Evolutionary conservation across 2,888 invertebrate genomes (phyloP).

Genomic region (Nezara viridula): DNA sequence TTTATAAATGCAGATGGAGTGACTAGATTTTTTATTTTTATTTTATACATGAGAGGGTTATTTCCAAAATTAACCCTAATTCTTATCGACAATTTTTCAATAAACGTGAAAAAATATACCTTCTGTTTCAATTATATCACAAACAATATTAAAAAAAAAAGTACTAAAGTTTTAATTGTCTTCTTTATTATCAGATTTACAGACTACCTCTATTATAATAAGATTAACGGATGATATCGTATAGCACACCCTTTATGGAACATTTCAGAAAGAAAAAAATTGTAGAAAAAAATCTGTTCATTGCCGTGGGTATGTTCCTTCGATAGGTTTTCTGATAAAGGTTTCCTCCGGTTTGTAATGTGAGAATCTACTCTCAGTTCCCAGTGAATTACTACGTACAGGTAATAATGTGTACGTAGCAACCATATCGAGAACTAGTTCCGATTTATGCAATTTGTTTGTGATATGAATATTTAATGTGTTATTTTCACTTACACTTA

Average conservation of each 20-base stretch:
- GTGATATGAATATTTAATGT: neutral
- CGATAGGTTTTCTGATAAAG: neutral
- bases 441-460: neutral
- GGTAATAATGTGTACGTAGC: neutral
- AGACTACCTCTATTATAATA: no score
- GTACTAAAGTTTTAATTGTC: no score
- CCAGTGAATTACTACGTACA: neutral
- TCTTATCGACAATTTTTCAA: no score
- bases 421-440: neutral
- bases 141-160: no score
- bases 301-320: neutral
- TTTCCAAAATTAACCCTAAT: no score
- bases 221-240: slow-evolving; percentile 7
- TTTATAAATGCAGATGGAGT: no score
- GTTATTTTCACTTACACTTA: neutral
- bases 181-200: no score
- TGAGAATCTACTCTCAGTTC: neutral
- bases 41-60: no score
- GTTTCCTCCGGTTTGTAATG: neutral
- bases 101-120: no score
- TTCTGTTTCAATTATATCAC: no score
- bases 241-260: slow-evolving; percentile 23
- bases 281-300: neutral
- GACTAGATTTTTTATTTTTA: no score
- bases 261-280: neutral